Conservation (phyloP, 2,113 vertebrate species). For the Centrocercus urophasianus region DNA sequence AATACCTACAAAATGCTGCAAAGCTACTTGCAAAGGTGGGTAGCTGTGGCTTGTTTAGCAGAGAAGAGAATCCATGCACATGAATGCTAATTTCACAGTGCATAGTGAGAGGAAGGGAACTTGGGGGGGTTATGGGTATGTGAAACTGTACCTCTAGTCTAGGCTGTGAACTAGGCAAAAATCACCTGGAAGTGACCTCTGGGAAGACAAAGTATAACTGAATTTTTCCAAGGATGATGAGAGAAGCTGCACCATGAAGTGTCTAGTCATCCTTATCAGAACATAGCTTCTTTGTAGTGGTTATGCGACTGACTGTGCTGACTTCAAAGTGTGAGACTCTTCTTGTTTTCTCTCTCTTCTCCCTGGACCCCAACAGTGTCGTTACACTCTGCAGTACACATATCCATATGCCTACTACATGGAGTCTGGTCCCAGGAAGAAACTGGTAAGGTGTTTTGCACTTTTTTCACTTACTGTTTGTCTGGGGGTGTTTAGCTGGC, state of each 20-base stretch:
- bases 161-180: not conserved
- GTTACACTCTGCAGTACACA: constrained; percentile 98
- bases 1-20: constrained; percentile 98
- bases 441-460: constrained; percentile 86
- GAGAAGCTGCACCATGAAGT: not conserved
- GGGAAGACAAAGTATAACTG: not conserved
- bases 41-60: not conserved
- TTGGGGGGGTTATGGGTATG: not conserved
- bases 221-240: not conserved
- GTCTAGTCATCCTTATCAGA: not conserved
- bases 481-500: not conserved
- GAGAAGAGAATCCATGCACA: not conserved
- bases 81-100: not conserved
- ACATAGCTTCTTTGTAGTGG: not conserved
- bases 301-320: not conserved
- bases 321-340: not conserved
- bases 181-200: not conserved
- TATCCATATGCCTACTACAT: constrained; percentile 99
- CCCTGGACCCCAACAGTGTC: constrained; percentile 83
- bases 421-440: constrained; percentile 98
- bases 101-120: not conserved
- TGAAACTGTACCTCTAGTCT: not conserved
- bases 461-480: not conserved
- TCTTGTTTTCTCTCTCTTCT: constrained; percentile 23
- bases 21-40: constrained; percentile 96